These are phyloP conservation scores for Scleropages formosus DNA, from an alignment of 2,797 vertebrate genomes.

Conservation along the genomic window DNA sequence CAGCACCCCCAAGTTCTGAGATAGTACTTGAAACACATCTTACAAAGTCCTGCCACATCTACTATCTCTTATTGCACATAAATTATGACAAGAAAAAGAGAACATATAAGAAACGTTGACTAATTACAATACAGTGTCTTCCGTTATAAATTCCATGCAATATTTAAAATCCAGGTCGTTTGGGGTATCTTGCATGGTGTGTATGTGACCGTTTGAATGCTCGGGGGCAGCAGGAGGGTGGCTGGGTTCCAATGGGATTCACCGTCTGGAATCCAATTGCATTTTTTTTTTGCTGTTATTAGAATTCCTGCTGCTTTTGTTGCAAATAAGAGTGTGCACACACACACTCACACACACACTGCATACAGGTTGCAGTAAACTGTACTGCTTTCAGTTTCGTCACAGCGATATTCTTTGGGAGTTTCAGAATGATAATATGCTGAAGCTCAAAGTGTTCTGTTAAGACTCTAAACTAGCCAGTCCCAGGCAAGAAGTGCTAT, in stretches of 20 bases:
- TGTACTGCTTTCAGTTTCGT: conserved; percentile 52
- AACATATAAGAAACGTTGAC: neutral
- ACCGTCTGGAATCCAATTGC: neutral
- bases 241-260: conserved; percentile 3
- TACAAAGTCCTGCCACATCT: too few species aligned
- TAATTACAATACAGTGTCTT: neutral
- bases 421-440: conserved; percentile 28
- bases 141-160: too few species aligned
- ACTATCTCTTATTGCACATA: too few species aligned
- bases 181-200: too few species aligned
- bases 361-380: conserved; percentile 65
- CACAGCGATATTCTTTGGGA: conserved; percentile 55
- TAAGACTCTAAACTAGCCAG: neutral
- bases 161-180: too few species aligned
- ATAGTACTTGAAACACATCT: too few species aligned
- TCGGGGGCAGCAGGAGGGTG: neutral
- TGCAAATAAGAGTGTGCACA: conserved; percentile 38
- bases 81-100: too few species aligned
- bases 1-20: too few species aligned
- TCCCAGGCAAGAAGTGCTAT: neutral
- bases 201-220: neutral
- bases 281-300: conserved; percentile 36
- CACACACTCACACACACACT: conserved; percentile 35
- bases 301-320: conserved; percentile 46
- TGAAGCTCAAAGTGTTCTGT: conserved; percentile 43